Base-by-base conservation (phyloP, 2,888 invertebrate genomes). In the Temnothorax unifasciatus region DNA sequence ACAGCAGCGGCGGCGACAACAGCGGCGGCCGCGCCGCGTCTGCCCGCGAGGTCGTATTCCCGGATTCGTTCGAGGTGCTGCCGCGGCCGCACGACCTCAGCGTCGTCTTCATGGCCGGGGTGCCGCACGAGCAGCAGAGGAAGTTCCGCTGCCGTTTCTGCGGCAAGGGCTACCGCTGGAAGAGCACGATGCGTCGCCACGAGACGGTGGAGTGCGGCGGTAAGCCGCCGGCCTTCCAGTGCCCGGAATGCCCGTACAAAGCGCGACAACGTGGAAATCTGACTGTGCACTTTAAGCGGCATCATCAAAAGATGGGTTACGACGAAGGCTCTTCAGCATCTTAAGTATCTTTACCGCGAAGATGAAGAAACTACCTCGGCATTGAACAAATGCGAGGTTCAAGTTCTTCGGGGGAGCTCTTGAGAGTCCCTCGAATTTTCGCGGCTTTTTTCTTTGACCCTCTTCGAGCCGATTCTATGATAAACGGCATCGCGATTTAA, bases 151-250 rank as follows among this genome's bases (percentile, higher is more conserved):
- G 98, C 93, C 96, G 97, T 74, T 97, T 97, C 94, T 98, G 98
- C 95, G 98, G 98, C 87, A 98, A 98, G 95, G 96, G 97, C 89
- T 98, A 98, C 95, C 96, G 98, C 92, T 98, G 98, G 98, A 98
- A 98, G 95, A 97, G 97, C 73, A 98, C 98, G 85, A 96, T 98
- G 96, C 96, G 97, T 15, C 96, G 97, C 5, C 98, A 98, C 95
- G 97, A 97, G 95, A 97, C 97, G 95, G 97, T 97, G 86, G 98
- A 98, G 95, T 98, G 98, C 95, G 97, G 97, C 64, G 97, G 97
- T 88, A 98, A 98, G 94, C 97, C 97, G 88, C 98, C 98, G 0
- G 96, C 97, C 87, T 97, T 97, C 95, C 97, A 97, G 87, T 98
- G 98, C 92, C 97, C 97, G 15, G 96, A 97, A 94, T 98, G 97